Conservation (phyloP, 2,888 invertebrate genomes). For the Drosophila anomalata region DNA sequence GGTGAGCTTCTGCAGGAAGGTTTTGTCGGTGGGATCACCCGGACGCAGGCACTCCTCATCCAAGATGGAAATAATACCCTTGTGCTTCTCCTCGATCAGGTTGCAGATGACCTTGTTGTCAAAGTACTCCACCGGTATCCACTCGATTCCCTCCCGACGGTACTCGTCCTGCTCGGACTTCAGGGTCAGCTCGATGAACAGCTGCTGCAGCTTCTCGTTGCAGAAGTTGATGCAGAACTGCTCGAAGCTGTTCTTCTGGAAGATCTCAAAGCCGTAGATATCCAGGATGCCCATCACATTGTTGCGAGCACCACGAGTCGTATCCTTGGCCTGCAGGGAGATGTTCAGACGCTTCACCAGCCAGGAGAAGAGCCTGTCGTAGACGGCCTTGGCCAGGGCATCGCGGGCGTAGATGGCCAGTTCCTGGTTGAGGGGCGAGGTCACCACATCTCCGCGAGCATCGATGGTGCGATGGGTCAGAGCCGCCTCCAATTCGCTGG, state of each 20-base stretch:
- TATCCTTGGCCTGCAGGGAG: slow-evolving; percentile 87
- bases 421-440: slow-evolving; percentile 91
- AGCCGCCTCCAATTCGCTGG: slow-evolving; percentile 88
- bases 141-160: slow-evolving; percentile 94
- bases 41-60: slow-evolving; percentile 97
- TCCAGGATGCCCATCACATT: slow-evolving; percentile 95
- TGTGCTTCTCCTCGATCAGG: slow-evolving; percentile 94
- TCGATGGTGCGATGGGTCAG: slow-evolving; percentile 94
- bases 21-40: slow-evolving; percentile 92
- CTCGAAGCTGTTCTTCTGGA: slow-evolving; percentile 91
- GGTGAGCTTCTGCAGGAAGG: slow-evolving; percentile 92
- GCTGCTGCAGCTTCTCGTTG: slow-evolving; percentile 96
- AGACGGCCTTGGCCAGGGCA: slow-evolving; percentile 95
- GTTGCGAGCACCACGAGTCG: slow-evolving; percentile 83
- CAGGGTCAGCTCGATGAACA: slow-evolving; percentile 95
- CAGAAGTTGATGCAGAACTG: slow-evolving; percentile 98
- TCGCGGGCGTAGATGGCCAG: slow-evolving; percentile 94
- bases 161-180: slow-evolving; percentile 97
- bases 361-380: slow-evolving; percentile 96
- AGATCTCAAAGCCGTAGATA: slow-evolving; percentile 97
- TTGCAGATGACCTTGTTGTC: slow-evolving; percentile 97
- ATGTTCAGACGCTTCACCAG: slow-evolving; percentile 92
- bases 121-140: slow-evolving; percentile 95
- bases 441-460: slow-evolving; percentile 92
- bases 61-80: slow-evolving; percentile 92